Base-by-base conservation (phyloP, 2,113 vertebrate species). In the Pteronura brasiliensis region DNA sequence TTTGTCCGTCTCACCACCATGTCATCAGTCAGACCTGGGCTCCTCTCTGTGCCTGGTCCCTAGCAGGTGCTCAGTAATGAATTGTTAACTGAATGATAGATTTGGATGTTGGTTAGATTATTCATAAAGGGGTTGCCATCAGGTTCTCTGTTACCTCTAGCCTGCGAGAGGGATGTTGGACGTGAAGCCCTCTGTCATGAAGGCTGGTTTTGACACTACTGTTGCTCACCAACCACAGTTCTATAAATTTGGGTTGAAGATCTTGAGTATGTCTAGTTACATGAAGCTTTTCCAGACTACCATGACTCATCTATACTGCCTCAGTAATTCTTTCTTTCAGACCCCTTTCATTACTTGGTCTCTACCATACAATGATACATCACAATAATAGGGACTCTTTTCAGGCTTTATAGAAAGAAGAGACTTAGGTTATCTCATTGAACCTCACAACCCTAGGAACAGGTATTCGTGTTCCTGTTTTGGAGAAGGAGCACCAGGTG, bases 251-350 rank as follows among this genome's bases (percentile, higher is more conserved):
- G 57, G 90, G 44, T 76, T 91, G 34, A 93, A 88, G 71, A 91
- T 96, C 59, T 84, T 91, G 74, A 96, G 42, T 76, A 49, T 76
- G 21, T 77, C 63, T 95, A 6, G 95, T 86, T 93, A 91, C 1
- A 7, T 93, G 72, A 84, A 91, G 83, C 87, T 96, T 93, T 82
- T 67, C 82, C 52, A 93, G 52, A 89, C 94, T 63, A 83, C 86
- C 25, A 4, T 92, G 96, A 96, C 90, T 96, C 87, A 81, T 44
- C 55, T 96, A 18, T 86, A 83, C 91, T 95, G 95, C 82, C 47
- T 96, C 67, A 87, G 57, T 74, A 96, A 88, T 93, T 83, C 21
- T 88, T 94, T 84, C 71, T 63, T 92, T 61, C 95, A 59, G 47
- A 92, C 34, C 90, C 34, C 42, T 92, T 96, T 95, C 95, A 84